Percentiles rank a stretch among this genome's conserved stretches.
These are phyloP conservation scores for Podocnemis expansa DNA, from an alignment of 2,113 vertebrate species.

Conservation along the genomic window DNA sequence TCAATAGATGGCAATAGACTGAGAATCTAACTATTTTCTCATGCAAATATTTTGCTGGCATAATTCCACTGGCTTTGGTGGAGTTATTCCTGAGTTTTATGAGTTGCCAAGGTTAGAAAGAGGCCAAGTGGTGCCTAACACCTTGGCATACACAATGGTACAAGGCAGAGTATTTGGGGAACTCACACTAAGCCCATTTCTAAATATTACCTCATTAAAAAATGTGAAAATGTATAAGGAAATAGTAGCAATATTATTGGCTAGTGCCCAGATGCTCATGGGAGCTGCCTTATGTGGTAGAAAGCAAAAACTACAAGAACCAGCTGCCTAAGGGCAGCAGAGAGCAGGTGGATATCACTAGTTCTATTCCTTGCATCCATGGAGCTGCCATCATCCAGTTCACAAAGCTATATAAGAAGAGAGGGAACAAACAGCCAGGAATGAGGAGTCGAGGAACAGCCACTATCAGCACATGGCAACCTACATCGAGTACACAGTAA, in stretches of 20 bases:
- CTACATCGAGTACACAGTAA: background rate
- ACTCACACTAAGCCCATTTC: background rate
- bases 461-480: background rate
- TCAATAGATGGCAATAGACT: background rate
- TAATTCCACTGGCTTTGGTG: background rate
- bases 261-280: background rate
- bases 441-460: background rate
- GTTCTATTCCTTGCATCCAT: background rate
- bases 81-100: background rate
- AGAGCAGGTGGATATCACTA: background rate
- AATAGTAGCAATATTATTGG: background rate
- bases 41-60: background rate
- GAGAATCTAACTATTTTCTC: background rate
- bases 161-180: background rate
- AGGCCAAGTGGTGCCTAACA: background rate
- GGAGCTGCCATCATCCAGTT: background rate
- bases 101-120: background rate
- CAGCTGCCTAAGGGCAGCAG: background rate
- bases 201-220: background rate
- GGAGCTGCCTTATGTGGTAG: background rate
- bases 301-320: background rate
- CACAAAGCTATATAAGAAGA: background rate
- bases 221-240: background rate
- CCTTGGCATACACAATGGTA: background rate
- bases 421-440: background rate